Base-by-base conservation (phyloP, 2,797 vertebrate species). In the Manis javanica region DNA sequence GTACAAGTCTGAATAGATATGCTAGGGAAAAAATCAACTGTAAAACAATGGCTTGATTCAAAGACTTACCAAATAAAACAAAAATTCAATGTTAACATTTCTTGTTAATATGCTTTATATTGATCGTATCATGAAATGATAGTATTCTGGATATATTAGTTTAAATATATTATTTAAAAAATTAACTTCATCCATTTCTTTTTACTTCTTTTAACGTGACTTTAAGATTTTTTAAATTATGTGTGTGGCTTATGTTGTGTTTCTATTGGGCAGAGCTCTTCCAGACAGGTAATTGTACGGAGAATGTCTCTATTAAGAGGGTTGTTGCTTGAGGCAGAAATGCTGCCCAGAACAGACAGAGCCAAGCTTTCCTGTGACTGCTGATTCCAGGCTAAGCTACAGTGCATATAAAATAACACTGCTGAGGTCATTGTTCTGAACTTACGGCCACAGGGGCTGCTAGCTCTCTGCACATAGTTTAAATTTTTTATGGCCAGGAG, bases 341-440 rank as follows among this genome's bases (percentile, higher is more conserved):
- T 71, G 93, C 97, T 66, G 90, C 90, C 94, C 68, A 94, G 97
- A 97, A 93, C 97, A 96, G 92, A 95, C 81, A 46, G 42, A 46
- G 42, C 96, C 94, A 95, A 84, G 96, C 5, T 94, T 98, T 97
- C 97, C 94, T 96, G 85, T 95, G 97, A 95, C 96, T 77, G 2
- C 51, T 97, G 98, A 97, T 92, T 97, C 0, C 0, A 15, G 4
- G 97, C 98, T 98, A 98, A 97, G 77, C 82, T 10, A 81, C 95
- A 97, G 95, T 93, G 87, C 64, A 84, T 94, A 94, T 94, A 98
- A 98, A 98, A 98, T 98, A 98, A 98, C 97, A 92, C 63, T 68
- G 71, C 86, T 98, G 97, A 97, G 82, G 98, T 98, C 98, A 98
- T 98, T 97, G 96, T 98, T 98, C 96, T 97, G 95, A 98, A 90